phyloP scores from a whole-genome alignment of 2,888 invertebrate genomes.

The Drosophila emarginata region DNA sequence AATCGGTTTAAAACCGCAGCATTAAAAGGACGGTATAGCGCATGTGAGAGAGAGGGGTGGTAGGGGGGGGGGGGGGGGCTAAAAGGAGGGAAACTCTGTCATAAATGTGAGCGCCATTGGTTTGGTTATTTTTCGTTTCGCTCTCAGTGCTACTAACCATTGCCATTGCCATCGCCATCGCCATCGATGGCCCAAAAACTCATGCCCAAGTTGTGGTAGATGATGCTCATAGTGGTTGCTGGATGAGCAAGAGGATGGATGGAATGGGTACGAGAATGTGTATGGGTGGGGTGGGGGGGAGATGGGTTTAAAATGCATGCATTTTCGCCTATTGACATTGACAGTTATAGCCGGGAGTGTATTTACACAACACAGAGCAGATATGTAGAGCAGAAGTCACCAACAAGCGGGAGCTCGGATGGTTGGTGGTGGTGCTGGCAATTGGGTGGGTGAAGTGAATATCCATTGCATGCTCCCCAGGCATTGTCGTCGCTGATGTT shows the following conservation, averaged over 20 bases:
- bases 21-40: conserved; percentile 62
- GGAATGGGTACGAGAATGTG: neutral
- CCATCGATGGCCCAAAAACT: conserved; percentile 20
- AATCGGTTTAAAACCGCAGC: conserved; percentile 72
- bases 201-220: conserved; percentile 24
- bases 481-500: conserved; percentile 34
- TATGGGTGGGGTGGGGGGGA: neutral
- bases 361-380: conserved; percentile 52
- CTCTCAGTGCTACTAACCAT: neutral
- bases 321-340: conserved; percentile 61
- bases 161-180: conserved; percentile 2
- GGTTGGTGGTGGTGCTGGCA: neutral
- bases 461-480: conserved; percentile 1
- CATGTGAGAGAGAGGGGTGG: neutral
- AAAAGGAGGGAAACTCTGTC: conserved; percentile 13
- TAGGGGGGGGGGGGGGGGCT: too few species aligned
- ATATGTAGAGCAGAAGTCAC: conserved; percentile 42
- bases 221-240: neutral
- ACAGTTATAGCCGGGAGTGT: conserved; percentile 71
- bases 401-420: neutral
- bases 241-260: neutral
- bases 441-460: conserved; percentile 16
- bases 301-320: conserved; percentile 27
- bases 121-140: conserved; percentile 19
- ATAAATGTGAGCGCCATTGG: conserved; percentile 28